A percentile compares a stretch with the other conserved stretches of the same genome.
Conservation (phyloP, 2,888 invertebrate genomes). For the Alsophila aescularia region DNA sequence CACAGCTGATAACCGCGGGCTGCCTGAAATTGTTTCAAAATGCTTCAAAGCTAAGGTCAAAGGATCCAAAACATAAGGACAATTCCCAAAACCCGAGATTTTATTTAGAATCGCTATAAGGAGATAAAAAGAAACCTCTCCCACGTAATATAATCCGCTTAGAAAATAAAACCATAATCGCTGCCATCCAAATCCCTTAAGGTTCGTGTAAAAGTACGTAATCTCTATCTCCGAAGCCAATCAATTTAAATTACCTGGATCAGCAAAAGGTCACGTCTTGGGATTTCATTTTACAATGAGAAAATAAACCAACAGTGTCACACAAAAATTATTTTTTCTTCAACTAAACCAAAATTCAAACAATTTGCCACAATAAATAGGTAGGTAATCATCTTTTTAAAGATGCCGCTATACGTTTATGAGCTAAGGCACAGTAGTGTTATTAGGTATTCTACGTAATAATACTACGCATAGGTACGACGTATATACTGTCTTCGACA, state of each 20-base stretch:
- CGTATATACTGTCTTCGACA: neutral
- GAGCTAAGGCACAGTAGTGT: too few species aligned
- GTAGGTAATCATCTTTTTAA: too few species aligned
- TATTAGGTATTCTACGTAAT: too few species aligned
- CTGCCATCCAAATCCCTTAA: constrained; percentile 5
- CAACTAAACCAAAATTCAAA: neutral
- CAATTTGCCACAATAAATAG: neutral
- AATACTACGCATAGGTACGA: too few species aligned
- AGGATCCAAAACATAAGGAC: too few species aligned
- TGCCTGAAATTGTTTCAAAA: too few species aligned
- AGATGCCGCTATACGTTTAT: too few species aligned
- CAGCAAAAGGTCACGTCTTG: constrained; percentile 22
- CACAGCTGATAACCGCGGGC: too few species aligned
- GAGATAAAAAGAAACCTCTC: neutral
- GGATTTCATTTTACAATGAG: constrained; percentile 19
- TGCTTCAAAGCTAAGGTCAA: too few species aligned
- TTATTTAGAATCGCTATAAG: neutral
- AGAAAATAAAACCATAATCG: constrained; percentile 19
- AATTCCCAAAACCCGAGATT: too few species aligned
- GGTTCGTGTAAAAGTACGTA: constrained; percentile 11
- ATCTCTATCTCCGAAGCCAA: constrained; percentile 21
- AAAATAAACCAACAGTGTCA: neutral
- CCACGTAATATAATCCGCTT: constrained; percentile 1
- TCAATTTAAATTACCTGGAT: constrained; percentile 27
- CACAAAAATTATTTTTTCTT: neutral